These are phyloP conservation scores for Peucedramus taeniatus DNA, from an alignment of 2,113 vertebrate species.

Conservation along the genomic window DNA sequence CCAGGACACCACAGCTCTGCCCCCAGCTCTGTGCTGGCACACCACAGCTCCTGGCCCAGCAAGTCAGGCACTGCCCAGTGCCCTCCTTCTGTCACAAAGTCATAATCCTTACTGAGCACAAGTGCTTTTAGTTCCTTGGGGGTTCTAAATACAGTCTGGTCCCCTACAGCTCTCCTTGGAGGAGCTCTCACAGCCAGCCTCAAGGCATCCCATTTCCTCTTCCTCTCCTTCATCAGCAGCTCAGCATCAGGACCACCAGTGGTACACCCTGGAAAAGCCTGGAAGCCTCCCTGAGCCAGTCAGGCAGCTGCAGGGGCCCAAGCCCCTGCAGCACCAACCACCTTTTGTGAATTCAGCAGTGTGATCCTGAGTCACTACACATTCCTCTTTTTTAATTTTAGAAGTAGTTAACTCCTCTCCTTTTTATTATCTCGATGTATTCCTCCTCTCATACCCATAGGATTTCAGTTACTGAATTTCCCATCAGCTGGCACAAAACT, in stretches of 20 bases:
- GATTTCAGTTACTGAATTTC: neutral
- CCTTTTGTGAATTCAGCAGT: neutral
- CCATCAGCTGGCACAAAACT: neutral
- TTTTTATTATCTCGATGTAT: neutral
- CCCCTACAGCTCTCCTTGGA: conserved; percentile 31
- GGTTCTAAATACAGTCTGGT: conserved; percentile 67
- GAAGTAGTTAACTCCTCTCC: neutral
- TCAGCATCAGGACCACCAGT: conserved; percentile 61
- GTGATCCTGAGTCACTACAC: neutral
- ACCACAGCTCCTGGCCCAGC: conserved; percentile 47
- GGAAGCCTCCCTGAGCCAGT: neutral
- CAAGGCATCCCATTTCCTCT: conserved; percentile 45
- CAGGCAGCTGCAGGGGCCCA: neutral
- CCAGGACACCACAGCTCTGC: neutral
- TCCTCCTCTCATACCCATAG: neutral
- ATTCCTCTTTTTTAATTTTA: neutral
- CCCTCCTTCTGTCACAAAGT: conserved; percentile 74
- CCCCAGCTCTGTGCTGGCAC: neutral
- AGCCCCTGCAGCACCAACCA: neutral
- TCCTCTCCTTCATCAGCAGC: conserved; percentile 69
- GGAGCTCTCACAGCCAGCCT: conserved; percentile 19
- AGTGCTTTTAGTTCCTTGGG: conserved; percentile 74
- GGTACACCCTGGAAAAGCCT: conserved; percentile 53
- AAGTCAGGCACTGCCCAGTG: conserved; percentile 69
- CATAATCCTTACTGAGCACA: conserved; percentile 65